Percentiles rank a stretch among this genome's conserved stretches.
Evolutionary conservation across 2,113 vertebrate species (phyloP).

Genomic region (Centropus unirufus): DNA sequence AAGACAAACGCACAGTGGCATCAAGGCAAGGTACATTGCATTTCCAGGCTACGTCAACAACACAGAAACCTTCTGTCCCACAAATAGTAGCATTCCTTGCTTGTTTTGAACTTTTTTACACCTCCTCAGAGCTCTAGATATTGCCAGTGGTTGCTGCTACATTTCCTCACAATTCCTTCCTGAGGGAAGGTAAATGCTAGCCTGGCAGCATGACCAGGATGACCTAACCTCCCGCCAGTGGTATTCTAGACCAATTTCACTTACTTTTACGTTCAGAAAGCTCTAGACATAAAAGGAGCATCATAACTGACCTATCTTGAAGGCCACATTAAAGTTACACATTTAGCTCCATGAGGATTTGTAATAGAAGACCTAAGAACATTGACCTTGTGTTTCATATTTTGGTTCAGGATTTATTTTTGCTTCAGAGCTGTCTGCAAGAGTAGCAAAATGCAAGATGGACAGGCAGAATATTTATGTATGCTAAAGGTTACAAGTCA

Average conservation of each 20-base stretch:
- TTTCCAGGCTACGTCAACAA: neutral
- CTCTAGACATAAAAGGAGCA: neutral
- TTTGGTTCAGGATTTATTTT: neutral
- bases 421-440: neutral
- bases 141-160: neutral
- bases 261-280: neutral
- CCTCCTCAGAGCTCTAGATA: neutral
- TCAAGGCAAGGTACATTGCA: neutral
- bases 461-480: neutral
- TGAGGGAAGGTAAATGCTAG: neutral
- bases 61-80: neutral
- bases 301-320: neutral
- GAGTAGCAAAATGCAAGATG: neutral
- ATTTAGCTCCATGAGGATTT: neutral
- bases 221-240: rapidly evolving
- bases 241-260: neutral
- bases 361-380: neutral
- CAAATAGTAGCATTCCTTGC: neutral
- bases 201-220: neutral
- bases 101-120: neutral
- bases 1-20: neutral
- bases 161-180: neutral
- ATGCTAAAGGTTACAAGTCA: neutral
- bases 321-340: neutral
- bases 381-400: neutral